These are phyloP conservation scores for Alfaro cultratus DNA, from an alignment of 2,797 vertebrate genomes.

Conservation along the genomic window DNA sequence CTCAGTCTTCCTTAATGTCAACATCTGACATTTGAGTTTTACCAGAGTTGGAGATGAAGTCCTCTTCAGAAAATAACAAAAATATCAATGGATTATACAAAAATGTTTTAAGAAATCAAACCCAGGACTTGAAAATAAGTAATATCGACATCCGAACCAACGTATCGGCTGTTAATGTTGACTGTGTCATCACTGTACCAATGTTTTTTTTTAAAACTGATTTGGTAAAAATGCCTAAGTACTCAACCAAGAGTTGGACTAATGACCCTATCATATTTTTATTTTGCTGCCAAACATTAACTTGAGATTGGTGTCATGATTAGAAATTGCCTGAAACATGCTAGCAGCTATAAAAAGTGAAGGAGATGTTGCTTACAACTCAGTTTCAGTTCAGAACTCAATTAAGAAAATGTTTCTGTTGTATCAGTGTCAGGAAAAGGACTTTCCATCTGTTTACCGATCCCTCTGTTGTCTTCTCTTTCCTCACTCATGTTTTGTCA, in stretches of 20 bases:
- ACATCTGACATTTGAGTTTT: too few species aligned
- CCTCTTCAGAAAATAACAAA: too few species aligned
- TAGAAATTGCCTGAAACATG: too few species aligned
- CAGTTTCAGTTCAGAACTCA: neutral
- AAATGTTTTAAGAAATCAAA: too few species aligned
- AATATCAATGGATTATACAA: too few species aligned
- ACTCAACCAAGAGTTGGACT: neutral
- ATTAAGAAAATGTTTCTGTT: neutral
- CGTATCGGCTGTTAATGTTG: neutral
- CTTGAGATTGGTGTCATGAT: neutral
- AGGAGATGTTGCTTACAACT: neutral
- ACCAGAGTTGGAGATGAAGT: too few species aligned
- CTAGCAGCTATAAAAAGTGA: neutral
- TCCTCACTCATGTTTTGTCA: constrained; percentile 40
- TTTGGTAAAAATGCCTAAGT: too few species aligned
- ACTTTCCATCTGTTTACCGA: constrained; percentile 1
- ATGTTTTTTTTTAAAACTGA: neutral
- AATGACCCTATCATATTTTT: neutral
- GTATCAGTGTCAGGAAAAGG: neutral
- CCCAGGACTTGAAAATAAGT: too few species aligned
- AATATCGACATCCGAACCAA: neutral
- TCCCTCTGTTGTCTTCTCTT: neutral
- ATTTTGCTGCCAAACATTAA: neutral
- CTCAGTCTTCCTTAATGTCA: too few species aligned
- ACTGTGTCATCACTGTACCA: neutral